A percentile compares a stretch with the other conserved stretches of the same genome.
phyloP scores from a whole-genome alignment of 2,113 vertebrate genomes.

The Azemiops feae region DNA sequence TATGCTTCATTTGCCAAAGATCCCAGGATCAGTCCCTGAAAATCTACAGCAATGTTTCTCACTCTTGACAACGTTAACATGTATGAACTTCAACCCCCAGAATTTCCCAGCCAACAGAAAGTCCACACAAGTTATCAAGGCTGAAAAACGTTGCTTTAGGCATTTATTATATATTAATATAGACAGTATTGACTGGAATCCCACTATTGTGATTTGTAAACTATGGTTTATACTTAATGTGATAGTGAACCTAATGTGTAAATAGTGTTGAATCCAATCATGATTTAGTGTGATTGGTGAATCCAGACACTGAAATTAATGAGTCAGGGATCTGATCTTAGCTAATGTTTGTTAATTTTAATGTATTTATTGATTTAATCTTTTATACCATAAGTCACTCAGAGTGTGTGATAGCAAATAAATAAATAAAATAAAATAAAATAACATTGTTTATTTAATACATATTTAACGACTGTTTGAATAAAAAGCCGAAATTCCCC shows the following conservation, averaged over 20 bases:
- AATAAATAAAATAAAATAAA: too few species aligned
- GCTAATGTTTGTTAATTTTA: not conserved
- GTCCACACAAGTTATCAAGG: not conserved
- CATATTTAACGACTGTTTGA: not conserved
- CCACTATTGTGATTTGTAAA: not conserved
- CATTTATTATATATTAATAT: not conserved
- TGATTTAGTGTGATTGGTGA: not conserved
- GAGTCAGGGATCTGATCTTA: not conserved
- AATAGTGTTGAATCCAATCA: not conserved
- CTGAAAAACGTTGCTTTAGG: not conserved
- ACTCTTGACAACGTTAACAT: not conserved
- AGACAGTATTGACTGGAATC: not conserved
- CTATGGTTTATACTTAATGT: not conserved
- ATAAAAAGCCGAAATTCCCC: not conserved
- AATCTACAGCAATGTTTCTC: not conserved
- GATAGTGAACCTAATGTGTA: not conserved
- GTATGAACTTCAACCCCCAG: not conserved
- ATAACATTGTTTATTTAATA: not conserved
- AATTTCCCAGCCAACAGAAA: not conserved
- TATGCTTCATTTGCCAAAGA: not conserved
- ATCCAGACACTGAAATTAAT: not conserved
- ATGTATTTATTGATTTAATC: not conserved
- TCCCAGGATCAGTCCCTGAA: not conserved
- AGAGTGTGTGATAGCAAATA: too few species aligned
- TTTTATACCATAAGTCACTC: not conserved